These are phyloP conservation scores for Goniozus legneri DNA, from an alignment of 1,140 invertebrate species.

Conservation along the genomic window DNA sequence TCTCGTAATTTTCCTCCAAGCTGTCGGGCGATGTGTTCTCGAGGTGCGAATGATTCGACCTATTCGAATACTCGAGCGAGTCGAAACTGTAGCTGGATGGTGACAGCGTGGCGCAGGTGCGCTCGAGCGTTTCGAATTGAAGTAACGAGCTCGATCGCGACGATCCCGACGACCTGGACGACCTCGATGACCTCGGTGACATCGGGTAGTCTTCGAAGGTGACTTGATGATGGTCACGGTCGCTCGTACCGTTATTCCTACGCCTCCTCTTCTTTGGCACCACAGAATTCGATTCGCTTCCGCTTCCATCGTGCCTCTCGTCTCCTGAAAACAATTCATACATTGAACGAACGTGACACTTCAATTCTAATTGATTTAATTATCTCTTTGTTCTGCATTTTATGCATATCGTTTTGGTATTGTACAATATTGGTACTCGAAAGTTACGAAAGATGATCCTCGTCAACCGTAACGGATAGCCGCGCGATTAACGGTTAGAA, in stretches of 20 bases:
- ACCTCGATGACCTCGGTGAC: slow-evolving; percentile 52
- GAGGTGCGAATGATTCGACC: slow-evolving; percentile 38
- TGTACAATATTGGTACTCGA: too few relatives aligned
- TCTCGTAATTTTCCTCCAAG: slow-evolving; percentile 52
- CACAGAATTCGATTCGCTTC: slow-evolving; percentile 72
- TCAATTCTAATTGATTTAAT: too few relatives aligned
- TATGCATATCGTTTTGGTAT: too few relatives aligned
- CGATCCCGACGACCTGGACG: slow-evolving; percentile 34
- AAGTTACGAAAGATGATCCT: too few relatives aligned
- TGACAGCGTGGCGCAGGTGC: slow-evolving; percentile 60
- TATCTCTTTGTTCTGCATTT: too few relatives aligned
- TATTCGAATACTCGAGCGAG: slow-evolving; percentile 54
- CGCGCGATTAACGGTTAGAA: too few relatives aligned
- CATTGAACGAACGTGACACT: too few relatives aligned
- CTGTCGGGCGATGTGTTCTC: slow-evolving; percentile 56
- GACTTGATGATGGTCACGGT: slow-evolving; percentile 34
- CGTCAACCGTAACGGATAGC: too few relatives aligned
- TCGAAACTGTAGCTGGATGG: slow-evolving; percentile 59
- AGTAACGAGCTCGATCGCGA: slow-evolving; percentile 70
- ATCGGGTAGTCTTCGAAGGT: slow-evolving; percentile 45
- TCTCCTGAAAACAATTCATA: slow-evolving; percentile 22
- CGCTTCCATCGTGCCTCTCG: slow-evolving; percentile 54
- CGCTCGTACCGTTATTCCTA: slow-evolving; percentile 50
- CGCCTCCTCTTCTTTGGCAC: slow-evolving; percentile 76
- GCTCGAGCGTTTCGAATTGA: slow-evolving; percentile 76